Evolutionary conservation across 35 echinoderm and acorn worm genomes (phyloP), one percentile per base, ranked within the genome.

Genomic region (Anneissia japonica): DNA sequence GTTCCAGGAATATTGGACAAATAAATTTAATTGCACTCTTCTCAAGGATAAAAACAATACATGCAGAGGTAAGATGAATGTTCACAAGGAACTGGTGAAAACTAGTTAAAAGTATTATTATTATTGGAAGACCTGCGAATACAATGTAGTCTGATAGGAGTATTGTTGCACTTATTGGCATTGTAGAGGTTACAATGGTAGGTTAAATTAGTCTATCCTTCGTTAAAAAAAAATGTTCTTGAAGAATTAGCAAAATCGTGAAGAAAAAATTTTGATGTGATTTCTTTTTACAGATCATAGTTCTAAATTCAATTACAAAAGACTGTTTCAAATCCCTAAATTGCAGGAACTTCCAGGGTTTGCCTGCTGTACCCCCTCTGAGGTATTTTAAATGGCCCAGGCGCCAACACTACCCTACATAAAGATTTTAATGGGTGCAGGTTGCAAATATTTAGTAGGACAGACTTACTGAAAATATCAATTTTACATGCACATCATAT

Each of bases 1-100:
- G 95, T 98, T 98, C 74, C 43, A 38, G 23, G 85, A 83, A 74
- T 98, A 88, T 43, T 98, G 95, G 95, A 81, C 83, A 83, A 38
- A 93, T 21, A 81, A 76, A 36, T 98, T 98, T 64, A 77, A 91
- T 9, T 98, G 95, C 64, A 75, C 37, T 28, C 75, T 93, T 0
- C 73, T 39, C 3, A 86, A 89, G 32, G 82, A 79, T 29, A 17
- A 23, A 3, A 64, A 64, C 11, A 9, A 64, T 9, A 64, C 26
- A 23, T 64, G 51, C 26, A 64, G 1, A 16, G 51, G 16, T 87
- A 87, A 31, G 39, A 73, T 21, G 90, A 38, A 28, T 31, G 41
- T 74, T 87, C 16, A n/a, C 80, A 80, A 35, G 84, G 89, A 34
- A 74, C 77, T 46, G 80, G 88, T 94, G 32, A 73, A 28, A 30